These are phyloP conservation scores for Trichechus manatus DNA, from an alignment of 2,113 vertebrate species.

Conservation along the genomic window DNA sequence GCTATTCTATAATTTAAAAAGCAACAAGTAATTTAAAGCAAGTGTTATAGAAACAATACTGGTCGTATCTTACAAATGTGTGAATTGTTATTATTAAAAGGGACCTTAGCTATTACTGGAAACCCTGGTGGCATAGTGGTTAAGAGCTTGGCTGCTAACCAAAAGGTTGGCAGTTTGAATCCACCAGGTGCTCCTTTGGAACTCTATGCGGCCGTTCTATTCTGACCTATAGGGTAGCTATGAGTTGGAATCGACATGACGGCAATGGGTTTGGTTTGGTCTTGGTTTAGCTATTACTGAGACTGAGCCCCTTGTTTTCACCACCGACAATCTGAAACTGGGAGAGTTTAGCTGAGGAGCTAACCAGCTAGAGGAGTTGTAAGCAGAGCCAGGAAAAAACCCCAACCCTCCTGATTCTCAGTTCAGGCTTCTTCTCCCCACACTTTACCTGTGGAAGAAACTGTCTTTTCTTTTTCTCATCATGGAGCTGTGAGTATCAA, in stretches of 20 bases:
- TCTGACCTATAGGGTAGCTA: no score
- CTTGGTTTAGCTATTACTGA: background rate
- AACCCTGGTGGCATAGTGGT: no score
- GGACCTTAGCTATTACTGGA: no score
- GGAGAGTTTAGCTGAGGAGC: background rate
- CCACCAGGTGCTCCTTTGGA: no score
- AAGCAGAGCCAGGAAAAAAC: background rate
- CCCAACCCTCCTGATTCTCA: no score
- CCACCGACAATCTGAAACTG: accelerated
- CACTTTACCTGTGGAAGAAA: background rate
- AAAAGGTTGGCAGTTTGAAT: no score
- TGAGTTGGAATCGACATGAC: no score
- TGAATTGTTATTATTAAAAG: background rate
- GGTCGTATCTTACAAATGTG: background rate
- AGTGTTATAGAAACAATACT: background rate
- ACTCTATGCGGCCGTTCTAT: no score
- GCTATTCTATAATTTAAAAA: background rate
- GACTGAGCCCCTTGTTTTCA: background rate
- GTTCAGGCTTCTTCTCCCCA: background rate
- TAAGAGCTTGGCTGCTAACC: no score
- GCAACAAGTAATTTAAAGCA: conserved; percentile 25
- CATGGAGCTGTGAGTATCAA: background rate
- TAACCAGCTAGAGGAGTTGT: background rate
- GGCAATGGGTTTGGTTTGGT: no score
- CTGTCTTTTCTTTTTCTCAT: background rate